phyloP scores from a whole-genome alignment of 2,797 vertebrate genomes.

The Syndactyla subalaris region DNA sequence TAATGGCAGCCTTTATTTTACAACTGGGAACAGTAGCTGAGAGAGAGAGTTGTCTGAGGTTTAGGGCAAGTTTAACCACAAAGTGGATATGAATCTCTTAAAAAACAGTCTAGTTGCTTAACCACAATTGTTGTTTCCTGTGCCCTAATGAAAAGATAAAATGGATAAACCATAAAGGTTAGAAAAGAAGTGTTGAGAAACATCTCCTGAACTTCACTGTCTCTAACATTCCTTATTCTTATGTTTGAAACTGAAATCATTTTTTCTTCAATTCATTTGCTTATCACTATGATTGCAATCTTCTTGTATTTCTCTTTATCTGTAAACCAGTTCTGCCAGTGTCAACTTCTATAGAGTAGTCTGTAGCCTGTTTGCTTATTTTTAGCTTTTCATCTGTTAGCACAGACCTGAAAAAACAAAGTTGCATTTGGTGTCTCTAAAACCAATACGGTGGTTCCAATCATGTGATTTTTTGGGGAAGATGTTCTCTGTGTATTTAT shows the following conservation, averaged over 20 bases:
- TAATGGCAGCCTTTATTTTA: not conserved
- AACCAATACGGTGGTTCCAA: not conserved
- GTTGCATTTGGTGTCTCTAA: not conserved
- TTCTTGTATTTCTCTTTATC: not conserved
- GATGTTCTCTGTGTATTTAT: not conserved
- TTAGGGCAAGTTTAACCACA: not conserved
- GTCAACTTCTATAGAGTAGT: not conserved
- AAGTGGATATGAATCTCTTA: not conserved
- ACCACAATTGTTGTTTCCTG: not conserved
- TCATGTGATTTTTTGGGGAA: not conserved
- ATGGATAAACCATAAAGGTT: not conserved
- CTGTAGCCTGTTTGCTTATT: not conserved
- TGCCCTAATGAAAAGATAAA: not conserved
- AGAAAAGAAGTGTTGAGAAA: not conserved
- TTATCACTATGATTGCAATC: not conserved
- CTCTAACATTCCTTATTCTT: not conserved
- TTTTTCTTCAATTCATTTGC: not conserved
- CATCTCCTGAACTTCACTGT: not conserved
- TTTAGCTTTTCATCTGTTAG: not conserved
- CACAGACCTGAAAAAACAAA: not conserved
- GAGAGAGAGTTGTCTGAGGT: not conserved
- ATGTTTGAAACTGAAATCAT: not conserved
- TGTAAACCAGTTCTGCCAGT: not conserved
- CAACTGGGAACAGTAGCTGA: not conserved
- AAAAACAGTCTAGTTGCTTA: not conserved